phyloP scores from a whole-genome alignment of 2,113 vertebrate species.

The Naja naja region DNA sequence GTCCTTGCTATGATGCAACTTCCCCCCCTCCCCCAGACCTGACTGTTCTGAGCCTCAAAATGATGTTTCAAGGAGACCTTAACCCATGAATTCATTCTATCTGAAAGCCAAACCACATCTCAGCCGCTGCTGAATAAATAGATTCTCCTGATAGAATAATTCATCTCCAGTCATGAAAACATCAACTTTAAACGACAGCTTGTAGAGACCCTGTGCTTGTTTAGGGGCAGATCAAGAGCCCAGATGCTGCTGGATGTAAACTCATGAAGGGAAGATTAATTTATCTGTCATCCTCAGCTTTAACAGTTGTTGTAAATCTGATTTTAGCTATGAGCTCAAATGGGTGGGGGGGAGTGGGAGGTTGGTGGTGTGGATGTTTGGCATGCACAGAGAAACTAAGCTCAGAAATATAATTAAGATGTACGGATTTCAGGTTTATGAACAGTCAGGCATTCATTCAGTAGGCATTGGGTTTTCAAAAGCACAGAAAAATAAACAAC shows the following conservation, averaged over 20 bases:
- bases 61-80: constrained; percentile 83
- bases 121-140: constrained; percentile 88
- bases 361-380: constrained; percentile 54
- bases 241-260: constrained; percentile 84
- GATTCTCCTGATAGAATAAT: constrained; percentile 86
- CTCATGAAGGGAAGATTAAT: constrained; percentile 88
- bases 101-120: constrained; percentile 81
- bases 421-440: constrained; percentile 59
- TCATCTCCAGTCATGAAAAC: constrained; percentile 86
- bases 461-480: constrained; percentile 21
- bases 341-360: background rate
- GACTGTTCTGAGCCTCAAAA: constrained; percentile 76
- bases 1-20: constrained; percentile 45
- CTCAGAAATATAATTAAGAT: constrained; percentile 69
- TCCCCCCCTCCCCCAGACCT: constrained; percentile 56
- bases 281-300: constrained; percentile 82
- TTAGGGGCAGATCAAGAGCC: constrained; percentile 85
- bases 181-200: constrained; percentile 86
- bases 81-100: constrained; percentile 86
- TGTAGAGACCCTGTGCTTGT: constrained; percentile 83
- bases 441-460: constrained; percentile 54
- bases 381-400: constrained; percentile 63
- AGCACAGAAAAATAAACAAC: background rate
- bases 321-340: constrained; percentile 78
- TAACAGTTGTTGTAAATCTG: constrained; percentile 90